Conservation (phyloP, 2,888 invertebrate species). For the Pelosia muscerda region DNA sequence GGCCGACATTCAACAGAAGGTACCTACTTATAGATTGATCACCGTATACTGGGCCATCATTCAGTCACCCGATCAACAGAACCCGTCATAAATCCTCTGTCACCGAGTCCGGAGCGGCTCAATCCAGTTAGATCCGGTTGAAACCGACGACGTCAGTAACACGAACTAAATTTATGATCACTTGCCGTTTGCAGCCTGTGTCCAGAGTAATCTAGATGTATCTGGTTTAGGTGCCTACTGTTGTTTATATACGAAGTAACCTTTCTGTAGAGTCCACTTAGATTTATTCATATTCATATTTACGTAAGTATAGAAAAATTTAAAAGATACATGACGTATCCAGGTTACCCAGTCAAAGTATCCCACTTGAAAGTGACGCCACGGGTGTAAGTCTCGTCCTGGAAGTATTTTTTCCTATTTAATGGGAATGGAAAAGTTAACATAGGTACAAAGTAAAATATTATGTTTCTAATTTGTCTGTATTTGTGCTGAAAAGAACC, state of each 20-base stretch:
- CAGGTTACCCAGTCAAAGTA: no score
- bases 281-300: no score
- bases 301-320: no score
- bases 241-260: background rate
- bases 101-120: constrained; percentile 13
- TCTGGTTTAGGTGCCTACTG: constrained; percentile 16
- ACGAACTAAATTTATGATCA: constrained; percentile 54
- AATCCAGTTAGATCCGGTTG: constrained; percentile 29
- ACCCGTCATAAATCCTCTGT: constrained; percentile 42
- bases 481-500: no score
- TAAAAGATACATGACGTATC: no score
- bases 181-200: constrained; percentile 26
- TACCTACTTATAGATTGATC: constrained; percentile 3
- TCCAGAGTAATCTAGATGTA: constrained; percentile 46
- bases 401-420: background rate
- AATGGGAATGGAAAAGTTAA: no score
- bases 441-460: no score
- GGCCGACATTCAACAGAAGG: constrained; percentile 1
- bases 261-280: no score
- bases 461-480: no score
- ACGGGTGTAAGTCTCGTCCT: no score
- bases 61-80: constrained; percentile 43
- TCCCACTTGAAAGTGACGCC: no score
- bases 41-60: constrained; percentile 28
- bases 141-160: constrained; percentile 44